A percentile compares a stretch with the other conserved stretches of the same genome.
Conservation (phyloP, 2,797 vertebrate genomes). For the Macroramphosus scolopax region DNA sequence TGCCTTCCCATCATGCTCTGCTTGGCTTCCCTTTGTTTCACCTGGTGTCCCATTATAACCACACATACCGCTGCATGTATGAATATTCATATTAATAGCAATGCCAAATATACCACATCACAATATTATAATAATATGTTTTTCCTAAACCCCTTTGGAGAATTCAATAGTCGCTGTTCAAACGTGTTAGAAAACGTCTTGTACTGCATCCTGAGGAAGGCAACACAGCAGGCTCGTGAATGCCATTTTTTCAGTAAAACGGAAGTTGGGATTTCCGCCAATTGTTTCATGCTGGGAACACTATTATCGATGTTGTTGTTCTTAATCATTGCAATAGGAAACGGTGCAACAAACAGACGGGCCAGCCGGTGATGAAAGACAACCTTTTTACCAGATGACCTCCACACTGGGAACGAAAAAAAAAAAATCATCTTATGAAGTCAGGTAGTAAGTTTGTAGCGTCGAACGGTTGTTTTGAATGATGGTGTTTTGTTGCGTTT, state of each 20-base stretch:
- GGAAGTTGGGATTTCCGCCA: conserved; percentile 77
- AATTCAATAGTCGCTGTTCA: conserved; percentile 39
- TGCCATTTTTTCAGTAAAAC: conserved; percentile 72
- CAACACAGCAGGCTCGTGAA: conserved; percentile 64
- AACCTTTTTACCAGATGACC: conserved; percentile 61
- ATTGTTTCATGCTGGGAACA: conserved; percentile 79
- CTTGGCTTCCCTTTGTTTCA: too few relatives aligned
- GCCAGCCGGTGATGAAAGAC: conserved; percentile 63
- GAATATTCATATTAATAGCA: too few relatives aligned
- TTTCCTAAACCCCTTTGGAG: too few relatives aligned
- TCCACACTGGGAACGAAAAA: too few relatives aligned
- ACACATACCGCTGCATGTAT: too few relatives aligned
- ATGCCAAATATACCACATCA: too few relatives aligned
- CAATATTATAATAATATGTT: too few relatives aligned
- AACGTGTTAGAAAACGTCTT: conserved; percentile 67
- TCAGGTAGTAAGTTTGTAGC: too few relatives aligned
- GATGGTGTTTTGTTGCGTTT: too few relatives aligned
- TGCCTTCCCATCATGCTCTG: too few relatives aligned
- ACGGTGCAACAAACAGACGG: conserved; percentile 66
- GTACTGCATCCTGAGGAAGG: conserved; percentile 69
- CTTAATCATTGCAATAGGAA: conserved; percentile 74
- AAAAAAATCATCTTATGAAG: too few relatives aligned
- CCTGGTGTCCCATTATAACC: background rate
- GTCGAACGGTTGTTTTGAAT: too few relatives aligned
- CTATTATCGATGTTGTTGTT: conserved; percentile 72